A percentile compares a stretch with the other conserved stretches of the same genome.
Conservation (phyloP, 2,797 vertebrate genomes). For the Chloroceryle amazona region DNA sequence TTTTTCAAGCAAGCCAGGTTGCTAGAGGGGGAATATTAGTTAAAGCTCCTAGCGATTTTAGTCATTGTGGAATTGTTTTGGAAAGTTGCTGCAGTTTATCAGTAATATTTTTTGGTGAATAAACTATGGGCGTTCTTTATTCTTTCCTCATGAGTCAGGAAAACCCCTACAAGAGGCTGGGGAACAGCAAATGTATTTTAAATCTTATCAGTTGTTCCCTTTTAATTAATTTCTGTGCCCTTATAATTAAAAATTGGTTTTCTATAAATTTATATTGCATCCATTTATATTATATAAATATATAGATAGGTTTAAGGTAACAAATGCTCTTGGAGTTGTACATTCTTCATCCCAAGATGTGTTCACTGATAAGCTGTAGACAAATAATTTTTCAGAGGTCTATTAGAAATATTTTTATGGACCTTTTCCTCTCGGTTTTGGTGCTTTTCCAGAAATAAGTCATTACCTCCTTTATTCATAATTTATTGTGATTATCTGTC, state of each 20-base stretch:
- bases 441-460: conserved; percentile 10
- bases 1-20: neutral
- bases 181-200: neutral
- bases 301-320: neutral
- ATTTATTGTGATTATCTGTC: neutral
- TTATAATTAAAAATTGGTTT: neutral
- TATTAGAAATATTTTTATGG: conserved; percentile 5
- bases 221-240: neutral
- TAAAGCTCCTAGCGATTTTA: neutral
- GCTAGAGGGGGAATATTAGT: neutral
- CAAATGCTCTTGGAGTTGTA: neutral
- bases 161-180: neutral
- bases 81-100: neutral
- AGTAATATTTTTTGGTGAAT: neutral
- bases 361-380: neutral
- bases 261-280: neutral
- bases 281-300: neutral
- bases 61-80: neutral
- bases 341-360: neutral
- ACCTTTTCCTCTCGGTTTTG: neutral
- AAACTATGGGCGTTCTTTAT: neutral
- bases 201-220: neutral
- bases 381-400: neutral
- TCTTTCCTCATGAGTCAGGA: neutral
- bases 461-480: neutral